These are phyloP conservation scores for Chrysodeixis includens DNA, from an alignment of 2,888 invertebrate genomes.

Conservation along the genomic window DNA sequence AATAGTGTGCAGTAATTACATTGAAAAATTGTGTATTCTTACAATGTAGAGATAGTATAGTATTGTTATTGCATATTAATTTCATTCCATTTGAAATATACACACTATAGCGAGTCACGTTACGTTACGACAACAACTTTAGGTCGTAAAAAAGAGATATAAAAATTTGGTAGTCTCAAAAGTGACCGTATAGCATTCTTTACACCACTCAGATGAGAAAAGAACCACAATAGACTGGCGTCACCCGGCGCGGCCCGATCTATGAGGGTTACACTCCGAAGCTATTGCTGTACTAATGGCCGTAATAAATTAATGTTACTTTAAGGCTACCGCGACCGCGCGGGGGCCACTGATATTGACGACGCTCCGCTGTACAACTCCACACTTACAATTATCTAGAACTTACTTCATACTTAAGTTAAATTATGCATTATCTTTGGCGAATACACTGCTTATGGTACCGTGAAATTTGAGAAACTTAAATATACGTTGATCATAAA, in stretches of 20 bases:
- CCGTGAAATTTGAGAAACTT: conserved; percentile 72
- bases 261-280: conserved; percentile 16
- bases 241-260: conserved; percentile 38
- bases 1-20: conserved; percentile 86
- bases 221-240: conserved; percentile 37
- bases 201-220: conserved; percentile 29
- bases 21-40: conserved; percentile 75
- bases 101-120: conserved; percentile 40
- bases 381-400: conserved; percentile 67
- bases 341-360: conserved; percentile 34
- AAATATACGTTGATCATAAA: conserved; percentile 62
- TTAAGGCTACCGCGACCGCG: conserved; percentile 41
- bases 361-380: conserved; percentile 57
- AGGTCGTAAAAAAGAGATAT: conserved; percentile 58
- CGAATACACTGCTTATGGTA: conserved; percentile 87
- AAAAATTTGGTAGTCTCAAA: conserved; percentile 51
- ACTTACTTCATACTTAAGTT: conserved; percentile 70
- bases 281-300: conserved; percentile 27
- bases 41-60: conserved; percentile 67
- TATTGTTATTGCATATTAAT: conserved; percentile 63
- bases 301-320: conserved; percentile 36
- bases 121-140: conserved; percentile 46
- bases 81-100: conserved; percentile 48
- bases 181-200: conserved; percentile 35
- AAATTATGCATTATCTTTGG: conserved; percentile 89